Conservation (phyloP, 2,797 vertebrate species). For the Cetoscarus ocellatus region DNA sequence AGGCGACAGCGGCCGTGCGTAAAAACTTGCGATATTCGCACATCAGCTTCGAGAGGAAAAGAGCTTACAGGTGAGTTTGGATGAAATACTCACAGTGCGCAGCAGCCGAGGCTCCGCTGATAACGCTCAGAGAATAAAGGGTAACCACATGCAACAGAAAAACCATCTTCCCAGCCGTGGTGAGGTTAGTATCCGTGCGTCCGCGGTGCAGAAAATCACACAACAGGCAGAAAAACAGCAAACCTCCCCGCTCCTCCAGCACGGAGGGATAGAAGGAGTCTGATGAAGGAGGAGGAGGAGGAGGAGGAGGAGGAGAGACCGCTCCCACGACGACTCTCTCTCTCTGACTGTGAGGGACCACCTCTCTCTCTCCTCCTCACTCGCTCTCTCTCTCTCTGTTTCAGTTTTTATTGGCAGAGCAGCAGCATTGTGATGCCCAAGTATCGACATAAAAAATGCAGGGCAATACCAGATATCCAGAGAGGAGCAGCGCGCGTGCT, state of each 20-base stretch:
- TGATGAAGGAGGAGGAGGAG: constrained; percentile 16
- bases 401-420: constrained; percentile 48
- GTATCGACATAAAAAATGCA: constrained; percentile 24
- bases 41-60: background rate
- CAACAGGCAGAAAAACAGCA: constrained; percentile 17
- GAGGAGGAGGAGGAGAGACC: constrained; percentile 38
- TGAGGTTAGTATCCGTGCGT: constrained; percentile 62
- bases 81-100: constrained; percentile 81
- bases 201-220: constrained; percentile 28
- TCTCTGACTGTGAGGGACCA: constrained; percentile 53
- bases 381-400: background rate
- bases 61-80: constrained; percentile 61
- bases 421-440: constrained; percentile 34
- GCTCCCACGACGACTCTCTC: constrained; percentile 69
- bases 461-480: constrained; percentile 27
- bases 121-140: constrained; percentile 66
- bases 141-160: constrained; percentile 60
- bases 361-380: constrained; percentile 26
- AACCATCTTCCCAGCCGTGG: constrained; percentile 73
- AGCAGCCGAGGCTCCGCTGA: constrained; percentile 77
- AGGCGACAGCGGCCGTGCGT: background rate
- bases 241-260: constrained; percentile 72
- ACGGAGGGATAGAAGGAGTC: constrained; percentile 68
- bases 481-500: background rate
- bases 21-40: constrained; percentile 10